Base-by-base conservation (phyloP, 2,797 vertebrate species). In the Pitangus sulphuratus region DNA sequence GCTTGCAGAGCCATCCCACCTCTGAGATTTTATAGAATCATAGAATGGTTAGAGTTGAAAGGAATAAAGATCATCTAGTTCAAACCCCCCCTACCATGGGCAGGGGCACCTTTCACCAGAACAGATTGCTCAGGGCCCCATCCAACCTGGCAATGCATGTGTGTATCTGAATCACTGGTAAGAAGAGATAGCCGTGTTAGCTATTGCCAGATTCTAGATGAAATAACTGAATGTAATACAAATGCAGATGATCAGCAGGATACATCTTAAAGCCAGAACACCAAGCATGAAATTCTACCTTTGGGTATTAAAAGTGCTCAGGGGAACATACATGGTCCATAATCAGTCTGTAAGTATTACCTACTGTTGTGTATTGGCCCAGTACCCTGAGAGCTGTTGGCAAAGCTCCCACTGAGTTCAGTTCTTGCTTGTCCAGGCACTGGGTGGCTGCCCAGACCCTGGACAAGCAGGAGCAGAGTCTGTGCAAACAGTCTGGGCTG, bases 301-400 rank as follows among this genome's bases (percentile, higher is more conserved):
- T 20, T 9, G 26, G 6, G 8, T 26, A 50, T 57, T 62, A 37
- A n/a, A 92, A 75, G 24, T 28, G 15, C 30, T 30, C 24, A n/a
- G 56, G 24, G 13, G 21, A 48, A n/a, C 11, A 16, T 18, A 15
- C 3, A 4, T 11, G 28, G 20, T 44, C 39, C 75, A 22, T 78
- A 79, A 57, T 13, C 15, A 64, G 40, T n/a, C 37, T 56, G 21
- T 26, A 45, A 64, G 37, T 22, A 19, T 70, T 37, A 60, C 13
- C 11, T 20, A 8, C 12, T n/a, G 0, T 1, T 10, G 18, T 26
- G 15, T 25, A 25, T 45, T 48, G 58, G 45, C 33, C 42, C 1
- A 1, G 12, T 31, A 64, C 53, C 9, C 79, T 26, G 61, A 12
- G 45, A 85, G 66, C n/a, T 65, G 44, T 26, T 81, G 72, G 77